A percentile compares a stretch with the other conserved stretches of the same genome.
phyloP scores from a whole-genome alignment of 2,888 invertebrate species.

The Phytoseiulus persimilis region DNA sequence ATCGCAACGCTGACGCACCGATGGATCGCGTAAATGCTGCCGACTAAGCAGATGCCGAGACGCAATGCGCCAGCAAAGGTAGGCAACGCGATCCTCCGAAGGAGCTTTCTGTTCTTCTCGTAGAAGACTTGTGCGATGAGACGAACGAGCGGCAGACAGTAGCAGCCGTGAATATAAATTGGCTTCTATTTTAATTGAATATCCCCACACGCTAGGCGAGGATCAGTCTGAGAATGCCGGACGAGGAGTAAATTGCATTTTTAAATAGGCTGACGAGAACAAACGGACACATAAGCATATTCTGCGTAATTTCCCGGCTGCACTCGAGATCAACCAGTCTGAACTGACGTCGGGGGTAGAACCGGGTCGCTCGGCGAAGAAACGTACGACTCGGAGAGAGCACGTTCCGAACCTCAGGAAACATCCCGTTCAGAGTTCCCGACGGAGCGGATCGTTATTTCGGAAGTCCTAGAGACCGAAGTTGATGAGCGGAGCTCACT shows the following conservation, averaged over 20 bases:
- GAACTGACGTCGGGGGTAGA: neutral
- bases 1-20: neutral
- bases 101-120: neutral
- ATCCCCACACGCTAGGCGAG: neutral
- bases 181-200: constrained; percentile 29
- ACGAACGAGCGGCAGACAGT: neutral
- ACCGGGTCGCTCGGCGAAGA: too few species aligned
- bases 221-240: neutral
- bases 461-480: too few species aligned
- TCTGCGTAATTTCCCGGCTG: neutral
- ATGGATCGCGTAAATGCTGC: neutral
- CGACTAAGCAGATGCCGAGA: neutral
- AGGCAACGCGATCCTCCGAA: neutral
- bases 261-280: neutral
- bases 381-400: too few species aligned
- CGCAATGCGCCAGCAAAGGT: neutral
- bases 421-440: too few species aligned
- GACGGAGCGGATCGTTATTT: too few species aligned
- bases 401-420: too few species aligned
- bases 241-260: neutral
- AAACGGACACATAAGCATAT: neutral
- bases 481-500: too few species aligned
- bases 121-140: neutral
- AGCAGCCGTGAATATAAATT: constrained; percentile 27
- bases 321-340: neutral